Conservation (phyloP, 2,888 invertebrate genomes). For the Acrobasis consociella region DNA sequence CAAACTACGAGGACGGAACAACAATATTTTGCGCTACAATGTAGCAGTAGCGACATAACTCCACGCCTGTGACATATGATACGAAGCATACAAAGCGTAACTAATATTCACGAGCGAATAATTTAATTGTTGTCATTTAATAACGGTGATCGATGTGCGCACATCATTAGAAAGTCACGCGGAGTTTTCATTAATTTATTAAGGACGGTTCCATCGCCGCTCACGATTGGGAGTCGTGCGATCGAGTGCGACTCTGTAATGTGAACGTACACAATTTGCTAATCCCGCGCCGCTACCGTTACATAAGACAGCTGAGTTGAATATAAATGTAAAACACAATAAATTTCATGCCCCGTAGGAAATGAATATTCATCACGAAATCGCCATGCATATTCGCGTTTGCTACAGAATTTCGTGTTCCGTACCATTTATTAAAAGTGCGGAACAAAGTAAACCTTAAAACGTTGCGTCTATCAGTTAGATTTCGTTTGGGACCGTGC, state of each 20-base stretch:
- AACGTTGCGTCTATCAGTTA: constrained; percentile 50
- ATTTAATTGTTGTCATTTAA: constrained; percentile 39
- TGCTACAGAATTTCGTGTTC: constrained; percentile 73
- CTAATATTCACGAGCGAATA: constrained; percentile 27
- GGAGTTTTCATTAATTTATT: constrained; percentile 68
- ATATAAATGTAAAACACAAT: constrained; percentile 84
- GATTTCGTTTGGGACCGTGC: constrained; percentile 52
- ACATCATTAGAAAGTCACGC: constrained; percentile 66
- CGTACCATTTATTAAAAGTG: constrained; percentile 47
- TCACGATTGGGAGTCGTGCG: constrained; percentile 64
- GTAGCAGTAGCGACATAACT: constrained; percentile 14
- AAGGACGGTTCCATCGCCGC: constrained; percentile 65
- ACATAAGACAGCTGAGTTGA: constrained; percentile 82
- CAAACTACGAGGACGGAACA: background rate
- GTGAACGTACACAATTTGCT: constrained; percentile 79
- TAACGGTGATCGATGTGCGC: constrained; percentile 59
- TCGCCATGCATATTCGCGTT: constrained; percentile 83
- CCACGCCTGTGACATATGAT: constrained; percentile 22
- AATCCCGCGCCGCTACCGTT: constrained; percentile 81
- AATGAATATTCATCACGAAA: constrained; percentile 84
- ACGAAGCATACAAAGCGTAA: constrained; percentile 6
- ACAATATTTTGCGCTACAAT: constrained; percentile 20
- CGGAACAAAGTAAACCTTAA: constrained; percentile 67
- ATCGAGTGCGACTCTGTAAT: constrained; percentile 58
- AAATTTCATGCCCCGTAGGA: constrained; percentile 83